Base-by-base conservation (phyloP, 2,888 invertebrate species). In the Calameuta idolon region DNA sequence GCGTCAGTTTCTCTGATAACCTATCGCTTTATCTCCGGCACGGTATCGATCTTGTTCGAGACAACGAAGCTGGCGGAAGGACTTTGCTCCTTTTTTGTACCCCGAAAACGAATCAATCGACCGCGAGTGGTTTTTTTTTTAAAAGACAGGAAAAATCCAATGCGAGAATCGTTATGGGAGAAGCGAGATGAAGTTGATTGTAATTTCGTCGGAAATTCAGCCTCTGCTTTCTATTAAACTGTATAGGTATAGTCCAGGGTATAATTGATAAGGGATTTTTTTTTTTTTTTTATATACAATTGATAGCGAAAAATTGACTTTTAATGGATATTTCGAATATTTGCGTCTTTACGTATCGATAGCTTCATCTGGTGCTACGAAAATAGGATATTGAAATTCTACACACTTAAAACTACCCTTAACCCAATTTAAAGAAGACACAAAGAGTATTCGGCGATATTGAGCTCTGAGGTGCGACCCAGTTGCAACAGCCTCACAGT, bases 381-480 rank as follows among this genome's bases (percentile, higher is more conserved):
- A n/a, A 81, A 80, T 75, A 79, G 78, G 75, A 78, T 83, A 83
- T 83, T 80, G 80, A 83, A 81, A 83, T 83, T 82, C 76, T 73
- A n/a, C 68, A 77, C 69, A 75, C 76, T 71, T 68, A 76, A 76
- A 75, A 76, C 84, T 30, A 69, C 84, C 83, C 87, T 86, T 88
- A 89, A 90, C 88, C 89, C 87, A 88, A 89, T 89, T 90, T 89
- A 82, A 82, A 80, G 74, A 80, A 76, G 74, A 88, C 84, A 85
- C 83, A 88, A 87, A 86, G 89, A 86, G 87, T 89, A 87, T 89
- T 89, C 87, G 89, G 86, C 85, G 88, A 89, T 89, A 89, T 89
- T 85, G 90, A 89, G 88, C 89, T 83, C 85, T 84, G 85, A 84
- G 86, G 86, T 86, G 87, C 89, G 89, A 90, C 89, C 90, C 89